These are phyloP conservation scores for Pseudococcus jackbeardsleyi DNA, from an alignment of 2,888 invertebrate species.

Conservation along the genomic window DNA sequence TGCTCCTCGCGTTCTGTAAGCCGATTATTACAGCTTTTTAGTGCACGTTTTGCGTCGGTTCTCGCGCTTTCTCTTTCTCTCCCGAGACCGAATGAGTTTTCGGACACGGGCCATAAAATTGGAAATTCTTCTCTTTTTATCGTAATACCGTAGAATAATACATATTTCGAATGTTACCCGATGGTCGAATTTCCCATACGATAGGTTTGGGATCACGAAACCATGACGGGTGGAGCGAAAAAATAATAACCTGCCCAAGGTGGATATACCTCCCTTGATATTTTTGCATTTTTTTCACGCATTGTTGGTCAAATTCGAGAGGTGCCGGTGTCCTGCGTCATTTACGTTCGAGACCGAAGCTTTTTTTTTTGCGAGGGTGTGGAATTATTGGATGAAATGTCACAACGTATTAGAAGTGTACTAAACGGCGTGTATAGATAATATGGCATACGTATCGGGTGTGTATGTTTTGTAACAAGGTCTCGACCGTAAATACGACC, in stretches of 20 bases:
- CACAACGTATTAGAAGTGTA: neutral
- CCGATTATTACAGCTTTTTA: conserved; percentile 25
- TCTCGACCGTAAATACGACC: conserved; percentile 27
- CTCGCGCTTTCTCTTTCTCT: neutral
- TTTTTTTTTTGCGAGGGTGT: neutral
- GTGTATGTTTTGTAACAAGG: neutral
- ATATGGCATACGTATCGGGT: neutral
- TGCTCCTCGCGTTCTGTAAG: neutral
- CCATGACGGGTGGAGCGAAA: neutral
- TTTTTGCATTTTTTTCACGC: conserved; percentile 2
- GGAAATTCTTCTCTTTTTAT: neutral
- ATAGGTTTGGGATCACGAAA: neutral
- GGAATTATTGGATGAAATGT: conserved; percentile 29
- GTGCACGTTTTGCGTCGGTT: neutral
- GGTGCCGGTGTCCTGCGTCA: neutral
- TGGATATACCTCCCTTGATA: too few relatives aligned
- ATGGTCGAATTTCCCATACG: neutral
- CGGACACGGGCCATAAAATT: conserved; percentile 36
- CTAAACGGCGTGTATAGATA: neutral
- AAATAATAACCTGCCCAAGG: neutral
- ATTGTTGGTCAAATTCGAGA: neutral
- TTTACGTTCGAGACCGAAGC: neutral
- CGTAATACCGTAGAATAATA: neutral
- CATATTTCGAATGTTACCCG: conserved; percentile 4
- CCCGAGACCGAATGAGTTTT: neutral